These are phyloP conservation scores for Scrobipalpa costella DNA, from an alignment of 2,888 invertebrate genomes.

Conservation along the genomic window DNA sequence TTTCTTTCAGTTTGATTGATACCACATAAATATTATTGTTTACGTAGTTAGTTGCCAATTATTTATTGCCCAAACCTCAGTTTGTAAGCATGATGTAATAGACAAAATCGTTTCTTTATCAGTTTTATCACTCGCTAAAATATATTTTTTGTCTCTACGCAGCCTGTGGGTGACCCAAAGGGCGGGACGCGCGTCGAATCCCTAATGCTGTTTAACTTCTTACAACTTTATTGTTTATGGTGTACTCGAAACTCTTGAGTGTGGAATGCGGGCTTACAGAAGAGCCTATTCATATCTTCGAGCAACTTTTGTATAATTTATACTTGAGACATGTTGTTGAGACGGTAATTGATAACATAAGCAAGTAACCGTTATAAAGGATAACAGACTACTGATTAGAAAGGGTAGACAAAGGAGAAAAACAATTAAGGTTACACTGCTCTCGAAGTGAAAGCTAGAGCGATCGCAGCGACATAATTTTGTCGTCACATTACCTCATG, in stretches of 20 bases:
- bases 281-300: constrained; percentile 45
- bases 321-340: constrained; percentile 34
- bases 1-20: no score
- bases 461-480: no score
- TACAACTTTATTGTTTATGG: constrained; percentile 56
- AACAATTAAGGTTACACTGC: no score
- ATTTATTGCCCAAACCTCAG: no score
- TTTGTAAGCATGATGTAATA: no score
- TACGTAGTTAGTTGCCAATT: no score
- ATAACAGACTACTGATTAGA: no score
- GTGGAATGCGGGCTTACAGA: constrained; percentile 46
- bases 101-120: neutral
- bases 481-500: no score
- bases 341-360: constrained; percentile 31
- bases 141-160: neutral
- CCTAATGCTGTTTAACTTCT: constrained; percentile 56
- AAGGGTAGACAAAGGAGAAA: no score
- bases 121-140: neutral
- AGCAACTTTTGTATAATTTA: constrained; percentile 53
- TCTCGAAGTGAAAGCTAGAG: no score
- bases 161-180: constrained; percentile 32
- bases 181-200: constrained; percentile 54
- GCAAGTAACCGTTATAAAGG: no score
- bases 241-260: constrained; percentile 50
- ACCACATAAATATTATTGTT: no score